phyloP scores from a whole-genome alignment of 2,888 invertebrate genomes.

The Drosophila meridionalis region DNA sequence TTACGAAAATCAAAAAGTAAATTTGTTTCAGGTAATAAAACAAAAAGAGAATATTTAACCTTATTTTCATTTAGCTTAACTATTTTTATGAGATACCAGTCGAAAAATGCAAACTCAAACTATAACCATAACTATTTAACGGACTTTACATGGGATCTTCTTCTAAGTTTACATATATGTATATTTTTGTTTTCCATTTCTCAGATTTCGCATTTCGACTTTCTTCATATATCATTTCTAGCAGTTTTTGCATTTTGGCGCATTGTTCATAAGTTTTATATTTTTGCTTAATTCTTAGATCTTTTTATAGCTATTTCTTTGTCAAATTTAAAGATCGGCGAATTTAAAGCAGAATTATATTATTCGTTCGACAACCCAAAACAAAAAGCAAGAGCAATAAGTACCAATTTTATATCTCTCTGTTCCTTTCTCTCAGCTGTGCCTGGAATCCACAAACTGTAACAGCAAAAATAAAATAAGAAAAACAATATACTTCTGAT shows the following conservation, averaged over 20 bases:
- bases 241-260: constrained; percentile 65
- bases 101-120: constrained; percentile 60
- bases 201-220: constrained; percentile 40
- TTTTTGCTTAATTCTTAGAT: constrained; percentile 46
- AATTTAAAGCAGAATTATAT: constrained; percentile 24
- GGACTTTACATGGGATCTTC: constrained; percentile 39
- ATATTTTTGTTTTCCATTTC: constrained; percentile 5
- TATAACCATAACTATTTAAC: constrained; percentile 57
- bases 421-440: not conserved
- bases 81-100: constrained; percentile 69
- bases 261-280: constrained; percentile 45
- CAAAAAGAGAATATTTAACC: not conserved
- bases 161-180: constrained; percentile 7
- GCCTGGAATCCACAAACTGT: constrained; percentile 4
- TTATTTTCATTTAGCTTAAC: constrained; percentile 60
- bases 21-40: constrained; percentile 9
- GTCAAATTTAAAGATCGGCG: constrained; percentile 32
- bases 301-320: constrained; percentile 44
- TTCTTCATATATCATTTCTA: constrained; percentile 17
- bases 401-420: not conserved
- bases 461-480: constrained; percentile 2
- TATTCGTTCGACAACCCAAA: constrained; percentile 3
- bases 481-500: constrained; percentile 23
- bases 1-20: constrained; percentile 33
- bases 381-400: not conserved